Evolutionary conservation across 2,888 invertebrate genomes (phyloP), one percentile per base, ranked within the genome.

Genomic region (Stenotaenia linearis): DNA sequence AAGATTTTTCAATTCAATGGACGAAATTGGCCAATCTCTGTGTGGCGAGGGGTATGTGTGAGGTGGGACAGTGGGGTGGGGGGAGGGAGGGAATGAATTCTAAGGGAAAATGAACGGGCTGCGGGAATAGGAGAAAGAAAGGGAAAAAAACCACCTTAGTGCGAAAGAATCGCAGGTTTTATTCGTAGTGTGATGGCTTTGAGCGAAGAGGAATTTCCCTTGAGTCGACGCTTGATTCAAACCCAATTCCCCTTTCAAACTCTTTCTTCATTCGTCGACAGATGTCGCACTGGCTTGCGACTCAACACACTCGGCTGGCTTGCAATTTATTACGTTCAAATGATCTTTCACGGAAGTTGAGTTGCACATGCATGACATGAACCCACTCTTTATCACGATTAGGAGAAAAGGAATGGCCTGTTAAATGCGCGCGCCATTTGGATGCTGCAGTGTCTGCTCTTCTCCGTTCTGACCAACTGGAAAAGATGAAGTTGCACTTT

Each of bases 1-100:
- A 69, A 28, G 69, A 69, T 69, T 69, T 69, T 69, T 69, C 69
- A 69, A 69, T 69, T 69, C 69, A 69, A 69, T 69, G 69, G 69
- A 69, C 69, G 69, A 69, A 69, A 69, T 69, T 69, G 69, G 69
- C 69, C 69, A 69, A 69, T 69, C 69, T 69, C 69, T 69, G 69
- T 69, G n/a, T n/a, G n/a, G n/a, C n/a, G n/a, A n/a, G n/a, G n/a
- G 50, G 50, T 50, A 9, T 32, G 50, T 50, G 50, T 50, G 50
- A 50, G 15, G 15, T 50, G 50, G 50, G 50, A n/a, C 5, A 6
- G n/a, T n/a, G 50, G 18, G 50, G 50, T 50, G 45, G 4, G 45
- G 45, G 45, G 69, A 28, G 15, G 25, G n/a, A 28, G 23, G 69
- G 69, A 28, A 28, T 69, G 69, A 69, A 69, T 69, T 69, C 69